Evolutionary conservation across 2,797 vertebrate genomes (phyloP), one percentile per base, ranked within the genome.

Genomic region (Catharus ustulatus): DNA sequence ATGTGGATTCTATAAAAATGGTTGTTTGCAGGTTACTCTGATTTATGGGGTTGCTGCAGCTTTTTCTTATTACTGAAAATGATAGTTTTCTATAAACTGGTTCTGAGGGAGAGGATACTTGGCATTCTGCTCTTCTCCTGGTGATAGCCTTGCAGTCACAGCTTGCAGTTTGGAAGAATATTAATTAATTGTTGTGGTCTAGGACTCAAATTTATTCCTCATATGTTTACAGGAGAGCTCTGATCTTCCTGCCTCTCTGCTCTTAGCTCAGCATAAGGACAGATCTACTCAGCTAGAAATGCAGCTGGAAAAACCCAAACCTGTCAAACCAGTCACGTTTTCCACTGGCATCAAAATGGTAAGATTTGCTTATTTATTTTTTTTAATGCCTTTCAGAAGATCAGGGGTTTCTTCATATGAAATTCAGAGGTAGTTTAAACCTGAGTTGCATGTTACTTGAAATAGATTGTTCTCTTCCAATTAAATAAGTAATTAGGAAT

Each of bases 321-420:
- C 98, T 95, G 97, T 98, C 95, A 99, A 99, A 97, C 98, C 99
- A 45, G 97, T 98, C 91, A 99, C 98, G 4, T 99, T 99, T 97
- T 99, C 99, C 81, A 99, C 99, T 75, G 99, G 99, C 96, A 99
- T 99, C 96, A 98, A 98, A 97, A 99, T 99, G 98, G 99, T 99
- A 97, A 99, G 98, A 96, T 43, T 51, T 87, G 30, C 57, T 95
- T 87, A 2, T 76, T 93, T 87, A 1, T 29, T 80, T 77, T 71
- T 43, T 62, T 68, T 89, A 64, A 46, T 82, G 24, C 32, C 59
- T 95, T 91, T 95, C 49, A 43, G 32, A 75, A 76, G 36, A 45
- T 34, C 1, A 4, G 49, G 16, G 18, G 13, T 57, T 95, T 94
- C 54, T 42, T 84, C 7, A 1, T 42, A 17, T 9, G 46, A 84